Conservation (phyloP, 2,888 invertebrate genomes). For the Ochlodes sylvanus region DNA sequence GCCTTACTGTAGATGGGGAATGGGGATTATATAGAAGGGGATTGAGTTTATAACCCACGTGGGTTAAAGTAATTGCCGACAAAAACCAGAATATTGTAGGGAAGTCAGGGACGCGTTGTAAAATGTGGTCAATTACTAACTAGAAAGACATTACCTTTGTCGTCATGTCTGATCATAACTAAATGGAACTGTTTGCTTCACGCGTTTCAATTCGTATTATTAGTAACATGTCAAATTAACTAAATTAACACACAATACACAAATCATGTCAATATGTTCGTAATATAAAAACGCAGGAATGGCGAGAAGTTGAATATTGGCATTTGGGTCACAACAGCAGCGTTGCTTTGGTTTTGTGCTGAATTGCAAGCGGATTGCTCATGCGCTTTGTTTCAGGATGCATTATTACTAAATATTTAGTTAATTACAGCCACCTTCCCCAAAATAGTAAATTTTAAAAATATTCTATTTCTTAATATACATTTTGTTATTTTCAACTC, state of each 20-base stretch:
- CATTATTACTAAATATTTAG: not conserved
- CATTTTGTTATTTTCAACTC: too few relatives aligned
- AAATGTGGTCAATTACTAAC: too few relatives aligned
- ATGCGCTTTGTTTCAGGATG: not conserved
- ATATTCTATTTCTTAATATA: too few relatives aligned
- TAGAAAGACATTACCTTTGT: too few relatives aligned
- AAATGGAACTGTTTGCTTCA: too few relatives aligned
- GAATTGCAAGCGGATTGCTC: not conserved
- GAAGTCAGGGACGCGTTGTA: not conserved
- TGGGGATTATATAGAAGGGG: not conserved
- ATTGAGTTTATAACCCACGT: not conserved
- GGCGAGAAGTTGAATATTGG: not conserved
- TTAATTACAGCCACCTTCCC: too few relatives aligned
- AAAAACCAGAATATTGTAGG: not conserved
- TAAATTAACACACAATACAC: too few relatives aligned
- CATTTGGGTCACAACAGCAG: slow-evolving; percentile 13
- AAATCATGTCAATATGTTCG: slow-evolving; percentile 11
- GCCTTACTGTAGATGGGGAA: not conserved
- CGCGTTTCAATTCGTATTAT: too few relatives aligned
- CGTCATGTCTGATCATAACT: too few relatives aligned
- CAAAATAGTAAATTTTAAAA: too few relatives aligned
- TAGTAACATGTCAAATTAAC: too few relatives aligned
- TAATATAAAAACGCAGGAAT: slow-evolving; percentile 27
- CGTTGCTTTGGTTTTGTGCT: not conserved
- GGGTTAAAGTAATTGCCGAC: not conserved